Conservation (phyloP, 2,797 vertebrate genomes). For the Spatula clypeata region DNA sequence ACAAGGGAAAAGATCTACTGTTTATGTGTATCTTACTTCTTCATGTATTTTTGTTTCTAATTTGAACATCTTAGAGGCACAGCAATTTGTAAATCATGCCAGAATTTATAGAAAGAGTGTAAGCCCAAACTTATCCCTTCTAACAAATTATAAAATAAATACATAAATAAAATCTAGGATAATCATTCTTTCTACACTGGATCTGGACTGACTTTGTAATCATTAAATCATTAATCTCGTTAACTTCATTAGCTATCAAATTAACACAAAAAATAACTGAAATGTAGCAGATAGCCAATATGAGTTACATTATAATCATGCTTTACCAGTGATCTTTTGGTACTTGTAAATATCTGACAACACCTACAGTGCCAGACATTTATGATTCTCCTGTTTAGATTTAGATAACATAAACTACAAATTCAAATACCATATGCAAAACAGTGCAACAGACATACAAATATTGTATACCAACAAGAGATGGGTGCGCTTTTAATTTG, state of each 20-base stretch:
- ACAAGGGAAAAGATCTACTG: neutral
- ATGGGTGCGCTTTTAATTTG: rapidly evolving
- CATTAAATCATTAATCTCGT: neutral
- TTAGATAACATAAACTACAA: neutral
- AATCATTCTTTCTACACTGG: neutral
- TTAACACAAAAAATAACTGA: neutral
- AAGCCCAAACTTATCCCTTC: neutral
- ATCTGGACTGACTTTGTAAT: neutral
- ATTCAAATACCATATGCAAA: neutral
- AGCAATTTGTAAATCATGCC: neutral
- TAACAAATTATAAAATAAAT: neutral
- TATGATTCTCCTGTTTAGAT: neutral
- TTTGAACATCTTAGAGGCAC: neutral
- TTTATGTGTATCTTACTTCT: neutral
- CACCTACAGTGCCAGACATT: neutral
- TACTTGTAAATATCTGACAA: neutral
- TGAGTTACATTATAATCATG: neutral
- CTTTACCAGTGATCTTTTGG: neutral
- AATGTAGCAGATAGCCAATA: neutral
- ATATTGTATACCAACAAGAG: neutral
- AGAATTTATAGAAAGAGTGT: neutral
- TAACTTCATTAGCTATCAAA: neutral
- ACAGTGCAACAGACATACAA: neutral
- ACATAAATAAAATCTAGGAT: neutral
- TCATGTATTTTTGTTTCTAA: neutral